These are phyloP conservation scores for Urophycis tenuis DNA, from an alignment of 2,797 vertebrate species.

Conservation along the genomic window DNA sequence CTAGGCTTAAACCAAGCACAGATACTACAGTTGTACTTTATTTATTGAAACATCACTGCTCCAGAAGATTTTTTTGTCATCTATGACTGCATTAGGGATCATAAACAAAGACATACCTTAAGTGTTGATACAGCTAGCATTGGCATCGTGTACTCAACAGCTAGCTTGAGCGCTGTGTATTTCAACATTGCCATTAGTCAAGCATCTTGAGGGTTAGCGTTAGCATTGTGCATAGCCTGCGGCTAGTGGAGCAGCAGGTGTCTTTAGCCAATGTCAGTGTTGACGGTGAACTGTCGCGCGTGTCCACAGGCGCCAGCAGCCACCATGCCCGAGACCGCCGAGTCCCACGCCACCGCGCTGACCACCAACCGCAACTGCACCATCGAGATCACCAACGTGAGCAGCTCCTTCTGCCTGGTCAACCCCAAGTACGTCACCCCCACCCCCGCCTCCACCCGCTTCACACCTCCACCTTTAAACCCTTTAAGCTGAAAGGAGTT, in stretches of 20 bases:
- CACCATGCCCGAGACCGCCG: conserved; percentile 57
- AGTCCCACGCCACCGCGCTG: conserved; percentile 42
- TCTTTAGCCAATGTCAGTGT: not conserved
- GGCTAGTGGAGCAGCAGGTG: not conserved
- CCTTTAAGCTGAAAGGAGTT: not conserved
- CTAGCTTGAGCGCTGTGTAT: not conserved
- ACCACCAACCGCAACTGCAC: conserved; percentile 65
- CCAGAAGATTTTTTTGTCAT: not conserved
- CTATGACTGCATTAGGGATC: not conserved
- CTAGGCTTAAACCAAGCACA: not conserved
- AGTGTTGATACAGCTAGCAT: not conserved
- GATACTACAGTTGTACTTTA: not conserved
- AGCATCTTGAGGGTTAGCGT: not conserved
- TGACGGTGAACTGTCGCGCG: not conserved
- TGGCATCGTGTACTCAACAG: not conserved
- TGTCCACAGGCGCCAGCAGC: not conserved
- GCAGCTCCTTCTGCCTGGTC: conserved; percentile 29
- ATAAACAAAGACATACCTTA: not conserved
- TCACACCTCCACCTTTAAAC: not conserved
- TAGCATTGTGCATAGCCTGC: not conserved
- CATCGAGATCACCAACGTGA: conserved; percentile 57
- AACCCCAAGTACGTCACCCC: conserved; percentile 55
- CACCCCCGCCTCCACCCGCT: not conserved
- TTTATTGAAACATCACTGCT: not conserved
- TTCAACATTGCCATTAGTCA: not conserved